Conservation (phyloP, 2,797 vertebrate genomes). For the Gouania willdenowi region DNA sequence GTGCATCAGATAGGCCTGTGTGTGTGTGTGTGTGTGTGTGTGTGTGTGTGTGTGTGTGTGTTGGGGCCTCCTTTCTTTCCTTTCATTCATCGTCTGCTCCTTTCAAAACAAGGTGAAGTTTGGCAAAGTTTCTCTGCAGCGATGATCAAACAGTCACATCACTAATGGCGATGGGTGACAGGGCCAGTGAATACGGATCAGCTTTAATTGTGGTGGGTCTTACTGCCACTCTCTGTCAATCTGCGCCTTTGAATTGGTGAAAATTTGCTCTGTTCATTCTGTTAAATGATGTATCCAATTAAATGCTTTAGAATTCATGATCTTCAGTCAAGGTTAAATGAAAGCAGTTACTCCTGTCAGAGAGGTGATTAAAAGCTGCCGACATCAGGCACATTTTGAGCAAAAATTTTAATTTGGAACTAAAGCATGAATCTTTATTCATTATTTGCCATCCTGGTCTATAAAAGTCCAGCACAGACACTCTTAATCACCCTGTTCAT, state of each 20-base stretch:
- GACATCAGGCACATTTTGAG: constrained; percentile 97
- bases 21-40: constrained; percentile 1
- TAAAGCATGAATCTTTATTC: constrained; percentile 99
- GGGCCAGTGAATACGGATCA: constrained; percentile 96
- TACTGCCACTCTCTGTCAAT: constrained; percentile 99
- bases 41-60: neutral
- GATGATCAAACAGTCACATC: constrained; percentile 92
- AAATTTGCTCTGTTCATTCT: constrained; percentile 99
- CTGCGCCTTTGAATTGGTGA: constrained; percentile 98
- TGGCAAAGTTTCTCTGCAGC: constrained; percentile 84
- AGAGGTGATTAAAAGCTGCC: constrained; percentile 99
- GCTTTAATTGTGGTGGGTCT: constrained; percentile 98
- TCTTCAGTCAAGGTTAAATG: constrained; percentile 99
- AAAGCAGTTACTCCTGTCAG: constrained; percentile 99
- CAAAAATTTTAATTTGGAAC: constrained; percentile 98
- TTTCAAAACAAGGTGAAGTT: constrained; percentile 96
- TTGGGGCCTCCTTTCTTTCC: constrained; percentile 33
- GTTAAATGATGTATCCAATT: constrained; percentile 99
- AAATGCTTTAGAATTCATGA: constrained; percentile 99
- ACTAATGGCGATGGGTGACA: constrained; percentile 92
- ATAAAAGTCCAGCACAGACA: constrained; percentile 94
- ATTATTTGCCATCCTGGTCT: constrained; percentile 91
- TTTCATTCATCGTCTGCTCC: constrained; percentile 75
- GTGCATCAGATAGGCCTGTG: constrained; percentile 41
- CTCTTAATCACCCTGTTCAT: constrained; percentile 97